These are phyloP conservation scores for Brotogeris chrysoptera DNA, from an alignment of 2,797 vertebrate species.

Conservation along the genomic window DNA sequence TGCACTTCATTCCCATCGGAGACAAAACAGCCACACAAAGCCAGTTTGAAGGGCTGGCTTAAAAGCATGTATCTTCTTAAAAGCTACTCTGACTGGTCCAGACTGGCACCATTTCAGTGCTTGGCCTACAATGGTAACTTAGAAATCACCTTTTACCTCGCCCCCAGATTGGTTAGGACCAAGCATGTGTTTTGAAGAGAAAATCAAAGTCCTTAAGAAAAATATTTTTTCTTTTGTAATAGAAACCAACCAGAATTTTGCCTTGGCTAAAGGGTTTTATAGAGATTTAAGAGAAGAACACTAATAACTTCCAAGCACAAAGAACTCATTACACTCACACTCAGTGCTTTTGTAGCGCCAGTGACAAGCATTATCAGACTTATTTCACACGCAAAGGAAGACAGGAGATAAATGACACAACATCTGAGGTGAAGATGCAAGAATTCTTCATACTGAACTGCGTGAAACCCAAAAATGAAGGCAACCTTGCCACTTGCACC, in stretches of 20 bases:
- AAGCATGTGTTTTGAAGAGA: conserved; percentile 46
- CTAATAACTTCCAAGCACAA: conserved; percentile 23
- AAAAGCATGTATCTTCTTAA: conserved; percentile 49
- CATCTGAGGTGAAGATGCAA: conserved; percentile 8
- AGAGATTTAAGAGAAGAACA: conserved; percentile 55
- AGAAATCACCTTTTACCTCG: conserved; percentile 53
- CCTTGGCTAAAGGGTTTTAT: conserved; percentile 49
- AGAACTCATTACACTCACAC: conserved; percentile 11
- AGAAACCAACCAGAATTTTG: conserved; percentile 45
- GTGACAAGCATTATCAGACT: background rate
- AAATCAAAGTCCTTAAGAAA: conserved; percentile 55
- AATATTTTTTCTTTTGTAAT: conserved; percentile 29
- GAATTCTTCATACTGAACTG: background rate
- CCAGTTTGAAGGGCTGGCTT: background rate
- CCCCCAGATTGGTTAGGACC: conserved; percentile 33
- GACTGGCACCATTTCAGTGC: conserved; percentile 60
- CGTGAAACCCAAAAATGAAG: background rate
- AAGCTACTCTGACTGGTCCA: conserved; percentile 48
- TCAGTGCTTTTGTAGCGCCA: background rate
- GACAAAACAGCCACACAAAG: conserved; percentile 32
- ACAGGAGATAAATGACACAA: background rate
- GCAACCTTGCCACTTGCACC: background rate
- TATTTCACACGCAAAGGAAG: background rate
- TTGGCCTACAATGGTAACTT: conserved; percentile 57
- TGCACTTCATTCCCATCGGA: background rate